Percentiles rank a stretch among this genome's conserved stretches.
These are phyloP conservation scores for Xanthorhoe designata DNA, from an alignment of 2,888 invertebrate species.

Conservation along the genomic window DNA sequence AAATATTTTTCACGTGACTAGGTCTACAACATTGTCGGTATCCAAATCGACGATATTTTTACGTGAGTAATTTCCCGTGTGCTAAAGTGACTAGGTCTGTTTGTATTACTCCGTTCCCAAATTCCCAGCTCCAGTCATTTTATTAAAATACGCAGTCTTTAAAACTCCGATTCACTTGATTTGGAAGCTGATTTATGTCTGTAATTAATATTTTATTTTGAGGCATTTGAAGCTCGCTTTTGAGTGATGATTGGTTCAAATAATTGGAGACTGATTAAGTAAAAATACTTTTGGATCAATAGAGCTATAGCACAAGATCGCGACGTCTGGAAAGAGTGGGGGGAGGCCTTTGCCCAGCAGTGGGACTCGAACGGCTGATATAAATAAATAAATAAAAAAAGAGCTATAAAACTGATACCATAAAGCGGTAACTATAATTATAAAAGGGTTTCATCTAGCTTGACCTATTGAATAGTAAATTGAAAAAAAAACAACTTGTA, in stretches of 20 bases:
- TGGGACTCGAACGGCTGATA: too few species aligned
- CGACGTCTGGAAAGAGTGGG: too few species aligned
- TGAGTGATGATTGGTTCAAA: slow-evolving; percentile 24
- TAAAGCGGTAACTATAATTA: background rate
- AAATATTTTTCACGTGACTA: background rate
- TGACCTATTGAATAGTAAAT: too few species aligned
- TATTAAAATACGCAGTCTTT: slow-evolving; percentile 38
- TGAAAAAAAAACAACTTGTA: too few species aligned
- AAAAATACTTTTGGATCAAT: background rate
- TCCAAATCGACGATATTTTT: too few species aligned
- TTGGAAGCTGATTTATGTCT: slow-evolving; percentile 40
- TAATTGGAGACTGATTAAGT: slow-evolving; percentile 24
- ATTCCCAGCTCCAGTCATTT: slow-evolving; percentile 25
- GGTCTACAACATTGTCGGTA: too few species aligned
- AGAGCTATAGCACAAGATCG: too few species aligned
- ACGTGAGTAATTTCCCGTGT: too few species aligned
- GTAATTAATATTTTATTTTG: slow-evolving; percentile 37
- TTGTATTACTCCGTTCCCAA: slow-evolving; percentile 11
- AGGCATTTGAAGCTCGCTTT: slow-evolving; percentile 18
- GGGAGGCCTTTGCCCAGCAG: too few species aligned
- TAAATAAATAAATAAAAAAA: too few species aligned
- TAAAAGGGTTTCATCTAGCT: background rate
- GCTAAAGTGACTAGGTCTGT: background rate
- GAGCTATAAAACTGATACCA: background rate
- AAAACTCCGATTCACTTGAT: slow-evolving; percentile 40